phyloP scores from a whole-genome alignment of 2,888 invertebrate genomes.

The Lacanobia wlatinum region DNA sequence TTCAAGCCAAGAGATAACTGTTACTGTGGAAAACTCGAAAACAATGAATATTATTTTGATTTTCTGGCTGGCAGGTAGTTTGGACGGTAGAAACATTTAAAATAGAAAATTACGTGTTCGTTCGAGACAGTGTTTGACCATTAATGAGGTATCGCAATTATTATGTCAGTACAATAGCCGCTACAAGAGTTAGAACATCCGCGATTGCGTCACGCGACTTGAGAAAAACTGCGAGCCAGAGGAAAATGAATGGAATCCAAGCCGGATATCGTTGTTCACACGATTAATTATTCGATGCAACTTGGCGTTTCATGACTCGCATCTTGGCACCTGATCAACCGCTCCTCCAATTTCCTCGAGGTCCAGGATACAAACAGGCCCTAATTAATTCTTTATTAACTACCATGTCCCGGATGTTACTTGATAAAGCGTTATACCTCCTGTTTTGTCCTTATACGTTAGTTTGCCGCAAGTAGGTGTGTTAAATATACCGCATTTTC shows the following conservation, averaged over 20 bases:
- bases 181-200: conserved; percentile 76
- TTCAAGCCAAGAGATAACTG: conserved; percentile 5
- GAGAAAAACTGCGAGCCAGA: conserved; percentile 83
- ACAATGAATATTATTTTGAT: not conserved
- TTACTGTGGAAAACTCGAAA: not conserved
- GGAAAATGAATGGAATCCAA: conserved; percentile 86
- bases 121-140: conserved; percentile 48
- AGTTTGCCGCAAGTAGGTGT: conserved; percentile 26
- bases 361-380: conserved; percentile 83
- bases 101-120: conserved; percentile 19
- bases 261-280: conserved; percentile 88
- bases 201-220: conserved; percentile 84
- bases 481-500: conserved; percentile 27
- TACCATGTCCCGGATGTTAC: conserved; percentile 75
- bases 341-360: conserved; percentile 79
- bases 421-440: conserved; percentile 55
- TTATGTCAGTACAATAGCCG: conserved; percentile 70
- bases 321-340: conserved; percentile 72
- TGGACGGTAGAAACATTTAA: conserved; percentile 3
- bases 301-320: conserved; percentile 64
- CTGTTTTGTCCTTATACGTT: conserved; percentile 46
- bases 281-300: conserved; percentile 77
- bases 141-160: conserved; percentile 69
- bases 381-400: conserved; percentile 72
- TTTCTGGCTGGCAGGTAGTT: not conserved